A percentile compares a stretch with the other conserved stretches of the same genome.
Evolutionary conservation across 2,797 vertebrate genomes (phyloP).

Genomic region (Harpagifer antarcticus): DNA sequence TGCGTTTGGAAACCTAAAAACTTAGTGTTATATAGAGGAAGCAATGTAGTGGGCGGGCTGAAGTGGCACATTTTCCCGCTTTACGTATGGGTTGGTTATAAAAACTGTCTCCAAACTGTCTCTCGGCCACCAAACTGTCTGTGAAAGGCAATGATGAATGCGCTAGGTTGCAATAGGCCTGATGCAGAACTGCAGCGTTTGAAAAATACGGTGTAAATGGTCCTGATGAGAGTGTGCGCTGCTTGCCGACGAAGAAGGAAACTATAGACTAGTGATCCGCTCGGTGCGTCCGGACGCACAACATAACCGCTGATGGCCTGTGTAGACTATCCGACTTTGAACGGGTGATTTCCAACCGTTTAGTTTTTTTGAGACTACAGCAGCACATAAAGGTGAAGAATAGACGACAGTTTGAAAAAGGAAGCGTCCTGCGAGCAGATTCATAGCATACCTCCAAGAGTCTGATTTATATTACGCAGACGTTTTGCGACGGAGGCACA

Average conservation of each 20-base stretch:
- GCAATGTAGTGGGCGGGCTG: slow-evolving; percentile 47
- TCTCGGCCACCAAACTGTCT: slow-evolving; percentile 37
- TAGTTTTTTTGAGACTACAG: slow-evolving; percentile 18
- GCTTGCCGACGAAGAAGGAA: slow-evolving; percentile 67
- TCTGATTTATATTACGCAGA: slow-evolving; percentile 57
- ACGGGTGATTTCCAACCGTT: slow-evolving; percentile 40
- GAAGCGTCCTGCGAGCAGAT: slow-evolving; percentile 39
- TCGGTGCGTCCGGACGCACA: slow-evolving; percentile 78
- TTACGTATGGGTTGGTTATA: slow-evolving; percentile 44
- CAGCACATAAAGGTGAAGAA: slow-evolving; percentile 37
- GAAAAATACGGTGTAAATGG: slow-evolving; percentile 59
- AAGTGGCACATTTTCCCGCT: slow-evolving; percentile 31
- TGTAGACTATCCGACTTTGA: slow-evolving; percentile 37
- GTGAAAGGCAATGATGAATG: slow-evolving; percentile 55
- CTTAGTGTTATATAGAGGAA: slow-evolving; percentile 13
- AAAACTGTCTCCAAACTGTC: slow-evolving; percentile 44
- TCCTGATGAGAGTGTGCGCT: slow-evolving; percentile 80
- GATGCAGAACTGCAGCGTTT: slow-evolving; percentile 64
- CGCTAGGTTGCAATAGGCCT: slow-evolving; percentile 55
- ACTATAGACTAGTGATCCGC: slow-evolving; percentile 57
- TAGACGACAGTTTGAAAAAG: slow-evolving; percentile 29
- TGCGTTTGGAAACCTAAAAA: slow-evolving; percentile 24
- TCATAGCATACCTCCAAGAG: slow-evolving; percentile 48
- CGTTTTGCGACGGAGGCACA: slow-evolving; percentile 67
- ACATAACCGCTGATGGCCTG: slow-evolving; percentile 65